A percentile compares a stretch with the other conserved stretches of the same genome.
Evolutionary conservation across 64 coral and sea anemone species (phyloP).

Genomic region (Cladopsammia gracilis): DNA sequence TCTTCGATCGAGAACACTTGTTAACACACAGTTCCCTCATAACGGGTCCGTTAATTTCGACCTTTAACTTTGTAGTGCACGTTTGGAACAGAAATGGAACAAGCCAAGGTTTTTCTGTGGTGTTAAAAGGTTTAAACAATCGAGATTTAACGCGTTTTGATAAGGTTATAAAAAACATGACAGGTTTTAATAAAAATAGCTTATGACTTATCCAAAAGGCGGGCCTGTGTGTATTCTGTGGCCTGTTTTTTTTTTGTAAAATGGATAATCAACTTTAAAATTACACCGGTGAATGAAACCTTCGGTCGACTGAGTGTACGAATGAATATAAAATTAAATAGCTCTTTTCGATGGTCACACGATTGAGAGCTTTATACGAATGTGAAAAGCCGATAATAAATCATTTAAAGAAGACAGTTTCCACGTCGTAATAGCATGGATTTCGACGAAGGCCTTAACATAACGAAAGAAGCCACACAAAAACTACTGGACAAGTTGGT

Average conservation of each 20-base stretch:
- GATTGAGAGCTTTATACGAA: not conserved
- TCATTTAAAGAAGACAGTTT: not conserved
- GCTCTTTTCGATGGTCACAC: too few relatives aligned
- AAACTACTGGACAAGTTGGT: conserved; percentile 76
- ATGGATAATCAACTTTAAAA: not conserved
- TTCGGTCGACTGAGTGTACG: too few relatives aligned
- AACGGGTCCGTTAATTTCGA: too few relatives aligned
- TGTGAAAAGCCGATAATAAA: not conserved
- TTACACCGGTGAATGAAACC: too few relatives aligned
- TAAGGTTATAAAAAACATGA: conserved; percentile 5
- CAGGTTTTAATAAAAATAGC: not conserved
- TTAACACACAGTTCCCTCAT: too few relatives aligned
- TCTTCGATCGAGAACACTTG: too few relatives aligned
- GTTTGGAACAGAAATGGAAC: too few relatives aligned
- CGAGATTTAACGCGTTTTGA: not conserved
- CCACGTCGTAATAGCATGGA: not conserved
- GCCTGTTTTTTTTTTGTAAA: not conserved
- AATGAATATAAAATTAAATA: too few relatives aligned
- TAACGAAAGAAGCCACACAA: conserved; percentile 70
- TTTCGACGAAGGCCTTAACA: conserved; percentile 41
- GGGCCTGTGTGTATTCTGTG: not conserved
- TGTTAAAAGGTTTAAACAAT: not conserved
- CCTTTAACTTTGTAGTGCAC: too few relatives aligned
- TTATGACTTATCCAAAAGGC: not conserved
- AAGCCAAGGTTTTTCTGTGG: not conserved